These are phyloP conservation scores for Zhuqinia jingwanae DNA, from an alignment of 2,888 invertebrate genomes.

Conservation along the genomic window DNA sequence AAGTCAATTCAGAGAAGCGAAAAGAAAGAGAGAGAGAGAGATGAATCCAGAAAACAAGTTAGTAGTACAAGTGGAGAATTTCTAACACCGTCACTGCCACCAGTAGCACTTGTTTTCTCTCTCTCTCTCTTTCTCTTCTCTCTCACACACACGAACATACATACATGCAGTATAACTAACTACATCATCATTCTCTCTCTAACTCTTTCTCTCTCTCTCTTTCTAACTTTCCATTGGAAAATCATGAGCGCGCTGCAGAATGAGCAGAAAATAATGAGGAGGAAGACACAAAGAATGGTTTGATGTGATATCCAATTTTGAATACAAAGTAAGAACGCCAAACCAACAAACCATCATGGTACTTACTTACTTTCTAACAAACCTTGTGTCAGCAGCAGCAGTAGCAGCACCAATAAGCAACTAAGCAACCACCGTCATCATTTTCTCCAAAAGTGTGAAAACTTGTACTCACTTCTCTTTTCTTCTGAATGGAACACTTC, in stretches of 20 bases:
- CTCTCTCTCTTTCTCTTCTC: background rate
- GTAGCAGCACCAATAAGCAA: slow-evolving; percentile 1
- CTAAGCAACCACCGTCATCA: background rate
- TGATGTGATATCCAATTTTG: slow-evolving; percentile 56
- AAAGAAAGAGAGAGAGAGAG: background rate
- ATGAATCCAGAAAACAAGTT: slow-evolving; percentile 46
- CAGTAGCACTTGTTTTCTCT: slow-evolving; percentile 33
- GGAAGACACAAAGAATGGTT: slow-evolving; percentile 52
- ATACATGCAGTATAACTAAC: too few relatives aligned
- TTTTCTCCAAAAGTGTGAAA: slow-evolving; percentile 41
- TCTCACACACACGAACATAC: too few relatives aligned
- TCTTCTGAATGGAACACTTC: slow-evolving; percentile 21
- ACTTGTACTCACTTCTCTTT: slow-evolving; percentile 11
- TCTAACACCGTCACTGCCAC: slow-evolving; percentile 14
- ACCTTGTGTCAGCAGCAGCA: slow-evolving; percentile 22
- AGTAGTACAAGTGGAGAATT: slow-evolving; percentile 39
- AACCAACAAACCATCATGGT: slow-evolving; percentile 54
- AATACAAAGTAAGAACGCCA: slow-evolving; percentile 51
- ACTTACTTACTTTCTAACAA: slow-evolving; percentile 31
- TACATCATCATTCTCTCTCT: too few relatives aligned
- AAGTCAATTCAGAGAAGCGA: too few relatives aligned
- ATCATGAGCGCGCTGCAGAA: slow-evolving; percentile 58
- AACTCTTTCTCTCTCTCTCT: background rate
- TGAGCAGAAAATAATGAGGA: slow-evolving; percentile 52
- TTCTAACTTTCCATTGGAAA: background rate